These are phyloP conservation scores for Gallinago media DNA, from an alignment of 2,113 vertebrate species.

Conservation along the genomic window DNA sequence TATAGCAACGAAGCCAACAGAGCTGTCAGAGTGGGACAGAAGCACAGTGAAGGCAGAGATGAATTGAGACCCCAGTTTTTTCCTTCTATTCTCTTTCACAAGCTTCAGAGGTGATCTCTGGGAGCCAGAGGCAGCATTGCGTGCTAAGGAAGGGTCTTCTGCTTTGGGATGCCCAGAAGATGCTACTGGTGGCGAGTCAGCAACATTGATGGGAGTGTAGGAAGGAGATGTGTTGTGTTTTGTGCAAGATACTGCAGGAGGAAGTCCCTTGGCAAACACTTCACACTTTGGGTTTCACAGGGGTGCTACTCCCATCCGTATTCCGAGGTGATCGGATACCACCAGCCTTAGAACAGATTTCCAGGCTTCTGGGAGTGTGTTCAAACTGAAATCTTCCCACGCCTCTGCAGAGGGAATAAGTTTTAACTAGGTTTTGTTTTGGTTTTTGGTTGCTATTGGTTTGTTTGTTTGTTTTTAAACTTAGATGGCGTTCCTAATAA, in stretches of 20 bases:
- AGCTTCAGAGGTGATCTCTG: neutral
- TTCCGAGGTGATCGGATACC: neutral
- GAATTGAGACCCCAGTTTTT: fast-evolving
- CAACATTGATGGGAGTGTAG: neutral
- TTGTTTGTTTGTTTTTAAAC: neutral
- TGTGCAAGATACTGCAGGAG: neutral
- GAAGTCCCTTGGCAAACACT: neutral
- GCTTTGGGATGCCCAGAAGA: neutral
- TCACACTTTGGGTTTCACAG: neutral
- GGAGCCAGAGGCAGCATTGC: neutral
- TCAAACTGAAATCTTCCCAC: neutral
- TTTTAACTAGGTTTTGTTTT: neutral
- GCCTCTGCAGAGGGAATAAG: neutral
- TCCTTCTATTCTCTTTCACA: neutral
- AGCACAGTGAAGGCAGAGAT: neutral
- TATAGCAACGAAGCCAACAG: neutral
- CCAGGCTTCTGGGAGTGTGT: neutral
- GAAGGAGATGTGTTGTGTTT: neutral
- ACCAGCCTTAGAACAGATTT: neutral
- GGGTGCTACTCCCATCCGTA: neutral
- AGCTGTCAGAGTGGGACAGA: neutral
- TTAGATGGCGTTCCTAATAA: neutral
- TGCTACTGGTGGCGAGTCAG: neutral
- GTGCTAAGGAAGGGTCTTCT: neutral
- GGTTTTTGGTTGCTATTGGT: neutral